A percentile compares a stretch with the other conserved stretches of the same genome.
Conservation (phyloP, 2,113 vertebrate species). For the Syrmaticus mikado region DNA sequence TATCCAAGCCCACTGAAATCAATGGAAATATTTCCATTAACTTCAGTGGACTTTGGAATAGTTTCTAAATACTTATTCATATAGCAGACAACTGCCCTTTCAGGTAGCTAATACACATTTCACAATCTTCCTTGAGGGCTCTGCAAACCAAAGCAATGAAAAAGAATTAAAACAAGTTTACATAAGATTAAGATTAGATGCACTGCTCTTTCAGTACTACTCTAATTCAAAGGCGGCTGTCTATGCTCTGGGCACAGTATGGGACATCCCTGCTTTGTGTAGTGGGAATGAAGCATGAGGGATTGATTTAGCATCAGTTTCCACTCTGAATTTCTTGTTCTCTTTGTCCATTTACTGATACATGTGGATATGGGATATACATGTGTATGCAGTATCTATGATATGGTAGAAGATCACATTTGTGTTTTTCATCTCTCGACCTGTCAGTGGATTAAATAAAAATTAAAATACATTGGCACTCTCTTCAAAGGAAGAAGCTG, state of each 20-base stretch:
- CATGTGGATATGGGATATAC: not conserved
- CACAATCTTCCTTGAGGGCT: not conserved
- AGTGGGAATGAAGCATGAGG: not conserved
- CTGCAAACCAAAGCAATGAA: slow-evolving; percentile 45
- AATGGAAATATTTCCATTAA: not conserved
- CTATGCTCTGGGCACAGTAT: not conserved
- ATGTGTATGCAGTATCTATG: not conserved
- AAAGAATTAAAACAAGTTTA: slow-evolving; percentile 5
- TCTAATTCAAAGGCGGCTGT: slow-evolving; percentile 24
- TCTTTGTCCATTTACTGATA: not conserved
- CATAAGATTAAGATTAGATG: slow-evolving; percentile 25
- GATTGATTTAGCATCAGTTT: not conserved
- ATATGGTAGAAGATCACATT: not conserved
- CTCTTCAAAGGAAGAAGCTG: not conserved
- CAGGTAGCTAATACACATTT: not conserved
- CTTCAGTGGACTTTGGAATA: not conserved
- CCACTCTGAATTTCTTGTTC: not conserved
- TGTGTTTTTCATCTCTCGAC: not conserved
- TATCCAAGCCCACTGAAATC: not conserved
- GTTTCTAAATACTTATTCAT: slow-evolving; percentile 24
- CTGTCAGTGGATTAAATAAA: slow-evolving; percentile 17
- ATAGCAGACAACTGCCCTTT: not conserved
- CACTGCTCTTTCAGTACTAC: not conserved
- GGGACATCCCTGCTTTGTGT: not conserved
- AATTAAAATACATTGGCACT: slow-evolving; percentile 34